Evolutionary conservation across 2,888 invertebrate species (phyloP).

Genomic region (Aleiodes leptofemur): DNA sequence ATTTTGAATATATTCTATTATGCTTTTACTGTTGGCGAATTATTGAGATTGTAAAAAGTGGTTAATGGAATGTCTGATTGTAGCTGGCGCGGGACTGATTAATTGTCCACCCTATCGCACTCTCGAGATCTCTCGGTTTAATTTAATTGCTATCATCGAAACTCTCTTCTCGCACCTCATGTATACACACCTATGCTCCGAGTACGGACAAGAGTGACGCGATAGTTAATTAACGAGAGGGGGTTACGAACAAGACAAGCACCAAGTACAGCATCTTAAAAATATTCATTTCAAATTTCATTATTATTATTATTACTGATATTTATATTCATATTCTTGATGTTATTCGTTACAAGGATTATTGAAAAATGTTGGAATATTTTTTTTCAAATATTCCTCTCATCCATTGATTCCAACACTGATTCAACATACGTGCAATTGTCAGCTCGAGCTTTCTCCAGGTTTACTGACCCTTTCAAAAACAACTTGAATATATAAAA

Average conservation of each 20-base stretch:
- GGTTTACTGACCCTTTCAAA: not conserved
- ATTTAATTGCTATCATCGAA: conserved; percentile 70
- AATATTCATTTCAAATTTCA: not conserved
- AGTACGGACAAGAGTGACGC: conserved; percentile 24
- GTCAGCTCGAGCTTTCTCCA: too few species aligned
- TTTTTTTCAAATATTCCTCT: not conserved
- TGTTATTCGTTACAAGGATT: not conserved
- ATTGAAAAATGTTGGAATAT: not conserved
- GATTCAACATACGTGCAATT: too few species aligned
- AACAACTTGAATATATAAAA: conserved; percentile 8
- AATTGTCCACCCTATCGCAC: conserved; percentile 67
- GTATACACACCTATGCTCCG: conserved; percentile 31
- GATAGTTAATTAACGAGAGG: conserved; percentile 16
- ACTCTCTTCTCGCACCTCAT: conserved; percentile 39
- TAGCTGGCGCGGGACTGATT: conserved; percentile 65
- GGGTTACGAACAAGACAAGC: conserved; percentile 28
- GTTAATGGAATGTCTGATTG: conserved; percentile 70
- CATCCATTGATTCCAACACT: too few species aligned
- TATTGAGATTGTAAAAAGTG: conserved; percentile 58
- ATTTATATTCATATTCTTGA: not conserved
- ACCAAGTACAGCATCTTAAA: conserved; percentile 13
- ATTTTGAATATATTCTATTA: conserved; percentile 24
- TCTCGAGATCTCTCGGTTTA: conserved; percentile 66
- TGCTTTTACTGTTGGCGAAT: conserved; percentile 49
- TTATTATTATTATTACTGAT: conserved; percentile 10